These are phyloP conservation scores for Drosophila antonietae DNA, from an alignment of 2,888 invertebrate species.

Conservation along the genomic window DNA sequence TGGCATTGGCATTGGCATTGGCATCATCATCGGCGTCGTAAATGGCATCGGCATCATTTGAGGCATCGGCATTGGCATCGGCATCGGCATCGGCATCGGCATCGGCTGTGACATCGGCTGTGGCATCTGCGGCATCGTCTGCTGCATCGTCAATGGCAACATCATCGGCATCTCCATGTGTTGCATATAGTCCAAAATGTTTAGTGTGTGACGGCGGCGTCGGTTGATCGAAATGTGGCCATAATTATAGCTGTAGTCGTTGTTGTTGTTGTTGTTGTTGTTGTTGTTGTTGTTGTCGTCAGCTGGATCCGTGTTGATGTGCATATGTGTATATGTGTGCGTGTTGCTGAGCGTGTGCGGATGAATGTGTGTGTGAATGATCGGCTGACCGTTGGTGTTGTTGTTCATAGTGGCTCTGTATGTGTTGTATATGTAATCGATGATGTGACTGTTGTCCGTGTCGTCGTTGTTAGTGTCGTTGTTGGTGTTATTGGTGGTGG, in stretches of 20 bases:
- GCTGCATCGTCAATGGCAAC: slow-evolving; percentile 13
- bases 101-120: background rate
- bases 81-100: slow-evolving; percentile 1
- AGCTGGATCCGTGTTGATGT: background rate
- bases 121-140: background rate
- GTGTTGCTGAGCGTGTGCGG: background rate
- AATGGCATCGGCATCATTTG: background rate
- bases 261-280: background rate
- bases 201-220: slow-evolving; percentile 24
- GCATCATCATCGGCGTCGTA: slow-evolving; percentile 10
- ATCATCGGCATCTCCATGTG: slow-evolving; percentile 26
- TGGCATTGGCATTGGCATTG: background rate
- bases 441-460: background rate
- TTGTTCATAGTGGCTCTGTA: background rate
- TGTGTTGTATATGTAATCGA: no score
- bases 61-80: background rate
- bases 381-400: background rate
- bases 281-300: background rate
- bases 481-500: no score
- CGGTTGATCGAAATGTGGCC: slow-evolving; percentile 12
- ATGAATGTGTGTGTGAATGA: background rate
- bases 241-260: background rate
- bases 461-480: background rate
- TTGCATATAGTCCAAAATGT: slow-evolving; percentile 23
- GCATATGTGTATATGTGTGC: slow-evolving; percentile 6